Percentiles rank a stretch among this genome's conserved stretches.
Evolutionary conservation across 2,888 invertebrate genomes (phyloP).

Genomic region (Eurytoma californica): DNA sequence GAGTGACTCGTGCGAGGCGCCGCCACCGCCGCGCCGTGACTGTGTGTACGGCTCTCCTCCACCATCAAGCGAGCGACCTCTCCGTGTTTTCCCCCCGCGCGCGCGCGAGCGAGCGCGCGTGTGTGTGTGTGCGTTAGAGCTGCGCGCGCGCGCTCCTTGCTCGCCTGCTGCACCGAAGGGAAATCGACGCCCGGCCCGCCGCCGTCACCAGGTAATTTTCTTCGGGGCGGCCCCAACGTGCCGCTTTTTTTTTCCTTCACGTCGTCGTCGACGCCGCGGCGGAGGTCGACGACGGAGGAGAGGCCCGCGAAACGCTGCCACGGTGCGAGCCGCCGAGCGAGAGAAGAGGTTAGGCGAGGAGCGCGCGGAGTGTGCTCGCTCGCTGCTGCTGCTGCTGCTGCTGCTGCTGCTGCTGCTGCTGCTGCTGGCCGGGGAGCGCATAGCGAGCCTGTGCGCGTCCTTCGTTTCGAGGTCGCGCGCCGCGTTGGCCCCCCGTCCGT

Average conservation of each 20-base stretch:
- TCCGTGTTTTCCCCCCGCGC: conserved; percentile 5
- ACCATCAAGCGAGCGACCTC: conserved; percentile 19
- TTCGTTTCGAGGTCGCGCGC: conserved; percentile 40
- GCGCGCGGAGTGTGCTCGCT: background rate
- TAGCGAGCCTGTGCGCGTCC: conserved; percentile 13
- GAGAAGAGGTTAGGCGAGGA: background rate
- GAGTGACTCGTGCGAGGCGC: conserved; percentile 54
- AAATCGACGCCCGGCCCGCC: background rate
- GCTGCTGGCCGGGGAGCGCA: background rate
- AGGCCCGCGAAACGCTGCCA: background rate
- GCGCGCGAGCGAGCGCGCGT: background rate
- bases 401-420: background rate
- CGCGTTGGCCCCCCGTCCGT: too few species aligned
- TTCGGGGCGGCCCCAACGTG: background rate
- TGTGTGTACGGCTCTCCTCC: conserved; percentile 45
- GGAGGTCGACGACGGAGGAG: background rate
- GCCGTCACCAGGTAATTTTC: background rate
- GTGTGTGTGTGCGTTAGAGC: conserved; percentile 20
- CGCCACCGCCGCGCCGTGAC: conserved; percentile 43
- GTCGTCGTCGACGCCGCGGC: conserved; percentile 4
- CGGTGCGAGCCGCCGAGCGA: background rate
- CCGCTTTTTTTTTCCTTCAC: background rate
- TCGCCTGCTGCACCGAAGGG: too few species aligned
- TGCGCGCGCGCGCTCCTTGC: background rate
- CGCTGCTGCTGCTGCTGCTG: background rate